Percentiles rank a stretch among this genome's conserved stretches.
Evolutionary conservation across 1,140 invertebrate species (phyloP).

Genomic region (Lordiphosa stackelbergi): DNA sequence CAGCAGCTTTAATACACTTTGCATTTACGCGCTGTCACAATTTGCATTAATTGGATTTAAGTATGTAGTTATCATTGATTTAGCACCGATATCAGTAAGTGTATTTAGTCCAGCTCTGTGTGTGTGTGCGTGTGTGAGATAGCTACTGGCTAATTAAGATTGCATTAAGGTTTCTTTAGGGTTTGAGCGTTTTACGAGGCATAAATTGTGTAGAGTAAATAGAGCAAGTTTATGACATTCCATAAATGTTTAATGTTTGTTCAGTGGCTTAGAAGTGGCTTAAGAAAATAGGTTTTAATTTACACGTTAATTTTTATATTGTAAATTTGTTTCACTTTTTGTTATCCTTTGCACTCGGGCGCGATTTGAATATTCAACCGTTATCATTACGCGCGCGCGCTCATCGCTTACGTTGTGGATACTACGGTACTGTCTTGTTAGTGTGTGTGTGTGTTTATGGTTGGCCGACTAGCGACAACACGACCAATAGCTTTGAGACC

Average conservation of each 20-base stretch:
- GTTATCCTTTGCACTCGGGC: constrained; percentile 29
- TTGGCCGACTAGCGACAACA: constrained; percentile 73
- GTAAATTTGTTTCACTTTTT: constrained; percentile 2
- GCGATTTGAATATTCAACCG: constrained; percentile 34
- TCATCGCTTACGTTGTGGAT: constrained; percentile 22
- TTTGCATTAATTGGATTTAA: constrained; percentile 73
- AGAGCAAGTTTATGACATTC: no score
- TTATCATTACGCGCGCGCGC: constrained; percentile 32
- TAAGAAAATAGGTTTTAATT: neutral
- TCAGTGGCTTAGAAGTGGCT: no score
- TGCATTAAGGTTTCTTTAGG: constrained; percentile 9
- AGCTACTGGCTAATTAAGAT: constrained; percentile 29
- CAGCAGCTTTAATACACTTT: constrained; percentile 37
- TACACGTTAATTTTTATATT: neutral
- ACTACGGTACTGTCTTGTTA: constrained; percentile 29
- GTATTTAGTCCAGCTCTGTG: constrained; percentile 58
- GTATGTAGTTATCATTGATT: constrained; percentile 74
- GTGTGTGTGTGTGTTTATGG: constrained; percentile 30
- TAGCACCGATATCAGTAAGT: constrained; percentile 61
- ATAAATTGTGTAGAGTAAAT: constrained; percentile 4
- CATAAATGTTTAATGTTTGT: no score
- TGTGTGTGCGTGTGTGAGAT: neutral
- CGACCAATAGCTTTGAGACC: constrained; percentile 76
- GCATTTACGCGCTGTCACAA: constrained; percentile 69
- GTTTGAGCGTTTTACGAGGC: constrained; percentile 16